Percentiles rank a stretch among this genome's conserved stretches.
phyloP scores from a whole-genome alignment of 2,888 invertebrate genomes.

The Caenorhabditis sp. region DNA sequence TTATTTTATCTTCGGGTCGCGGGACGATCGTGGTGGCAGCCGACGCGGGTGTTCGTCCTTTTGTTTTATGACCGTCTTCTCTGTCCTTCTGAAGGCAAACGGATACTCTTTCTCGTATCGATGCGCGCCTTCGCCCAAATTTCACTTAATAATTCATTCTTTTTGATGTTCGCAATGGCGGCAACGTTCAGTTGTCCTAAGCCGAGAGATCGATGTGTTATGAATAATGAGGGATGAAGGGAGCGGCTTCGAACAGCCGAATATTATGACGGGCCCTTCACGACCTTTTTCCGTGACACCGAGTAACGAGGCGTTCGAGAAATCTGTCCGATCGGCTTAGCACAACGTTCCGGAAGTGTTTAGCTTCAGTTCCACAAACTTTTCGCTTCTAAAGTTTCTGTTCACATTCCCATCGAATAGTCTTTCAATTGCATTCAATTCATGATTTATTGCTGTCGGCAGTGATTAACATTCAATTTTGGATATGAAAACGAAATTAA shows the following conservation, averaged over 20 bases:
- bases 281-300: slow-evolving; percentile 52
- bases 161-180: slow-evolving; percentile 23
- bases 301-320: slow-evolving; percentile 36
- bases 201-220: slow-evolving; percentile 44
- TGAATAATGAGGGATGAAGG: slow-evolving; percentile 38
- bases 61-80: slow-evolving; percentile 41
- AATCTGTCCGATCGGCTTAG: slow-evolving; percentile 49
- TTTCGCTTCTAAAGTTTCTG: neutral
- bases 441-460: too few relatives aligned
- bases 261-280: slow-evolving; percentile 35
- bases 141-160: slow-evolving; percentile 46
- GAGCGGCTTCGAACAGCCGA: slow-evolving; percentile 23
- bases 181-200: slow-evolving; percentile 13
- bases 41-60: slow-evolving; percentile 46
- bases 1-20: slow-evolving; percentile 28
- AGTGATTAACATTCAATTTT: too few relatives aligned
- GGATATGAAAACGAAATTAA: too few relatives aligned
- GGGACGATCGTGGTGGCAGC: slow-evolving; percentile 24
- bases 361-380: slow-evolving; percentile 8
- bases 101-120: slow-evolving; percentile 28
- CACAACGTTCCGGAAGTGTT: slow-evolving; percentile 44
- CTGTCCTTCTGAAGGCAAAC: neutral
- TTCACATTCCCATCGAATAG: neutral
- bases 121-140: slow-evolving; percentile 21
- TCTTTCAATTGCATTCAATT: neutral